Conservation (phyloP, 1,140 invertebrate species). For the Calliopsis andreniformis region DNA sequence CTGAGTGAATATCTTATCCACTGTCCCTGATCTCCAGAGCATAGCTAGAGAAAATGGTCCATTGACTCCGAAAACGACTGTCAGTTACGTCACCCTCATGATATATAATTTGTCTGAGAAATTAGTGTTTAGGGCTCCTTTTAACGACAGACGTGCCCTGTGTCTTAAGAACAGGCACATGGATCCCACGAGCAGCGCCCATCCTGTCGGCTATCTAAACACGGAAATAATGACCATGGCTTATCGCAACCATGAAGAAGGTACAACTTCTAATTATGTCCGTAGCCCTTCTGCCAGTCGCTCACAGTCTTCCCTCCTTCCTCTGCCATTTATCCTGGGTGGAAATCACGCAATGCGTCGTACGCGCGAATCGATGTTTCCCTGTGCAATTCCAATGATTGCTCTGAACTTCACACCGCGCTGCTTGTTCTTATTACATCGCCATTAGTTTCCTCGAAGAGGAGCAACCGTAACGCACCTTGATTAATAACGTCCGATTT, state of each 20-base stretch:
- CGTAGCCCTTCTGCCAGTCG: constrained; percentile 29
- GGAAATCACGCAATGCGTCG: not conserved
- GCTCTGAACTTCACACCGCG: not conserved
- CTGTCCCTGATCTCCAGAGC: no score
- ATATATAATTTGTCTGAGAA: no score
- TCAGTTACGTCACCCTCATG: no score
- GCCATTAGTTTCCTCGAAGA: not conserved
- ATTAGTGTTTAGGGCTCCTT: constrained; percentile 26
- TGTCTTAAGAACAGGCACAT: constrained; percentile 51
- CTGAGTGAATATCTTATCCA: no score
- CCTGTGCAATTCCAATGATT: not conserved
- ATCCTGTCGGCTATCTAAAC: constrained; percentile 77
- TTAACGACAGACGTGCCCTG: constrained; percentile 52
- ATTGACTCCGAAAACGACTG: no score
- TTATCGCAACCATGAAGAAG: constrained; percentile 73
- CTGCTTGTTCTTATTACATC: not conserved
- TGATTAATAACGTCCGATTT: constrained; percentile 32
- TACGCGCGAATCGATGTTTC: not conserved
- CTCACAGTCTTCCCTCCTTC: constrained; percentile 52
- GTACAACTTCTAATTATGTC: constrained; percentile 80
- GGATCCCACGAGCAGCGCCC: constrained; percentile 60
- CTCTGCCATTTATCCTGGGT: constrained; percentile 42
- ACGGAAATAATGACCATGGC: constrained; percentile 78
- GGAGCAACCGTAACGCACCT: not conserved
- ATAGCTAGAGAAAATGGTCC: no score